phyloP scores from a whole-genome alignment of 2,113 vertebrate genomes.

The Myotis brandtii region DNA sequence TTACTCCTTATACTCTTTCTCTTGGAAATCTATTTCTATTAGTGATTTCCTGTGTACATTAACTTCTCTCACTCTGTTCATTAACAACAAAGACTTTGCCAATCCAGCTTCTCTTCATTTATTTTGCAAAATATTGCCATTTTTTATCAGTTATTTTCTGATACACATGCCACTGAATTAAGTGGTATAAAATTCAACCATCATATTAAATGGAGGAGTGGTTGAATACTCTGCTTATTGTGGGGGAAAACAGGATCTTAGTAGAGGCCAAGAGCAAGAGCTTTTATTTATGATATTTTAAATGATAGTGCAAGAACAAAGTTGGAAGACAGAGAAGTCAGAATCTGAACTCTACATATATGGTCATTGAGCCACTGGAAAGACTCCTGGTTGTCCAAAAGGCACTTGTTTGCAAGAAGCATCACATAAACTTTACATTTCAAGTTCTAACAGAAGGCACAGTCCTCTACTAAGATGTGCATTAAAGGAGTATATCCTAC shows the following conservation, averaged over 20 bases:
- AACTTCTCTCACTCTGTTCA: not conserved
- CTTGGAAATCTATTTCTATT: not conserved
- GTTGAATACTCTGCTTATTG: not conserved
- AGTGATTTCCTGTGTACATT: not conserved
- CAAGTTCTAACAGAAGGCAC: not conserved
- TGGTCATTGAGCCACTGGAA: not conserved
- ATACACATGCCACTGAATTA: not conserved
- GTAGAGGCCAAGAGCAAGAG: not conserved
- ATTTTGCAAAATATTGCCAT: not conserved
- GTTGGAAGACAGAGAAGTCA: not conserved
- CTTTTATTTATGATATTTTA: not conserved
- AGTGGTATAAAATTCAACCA: not conserved
- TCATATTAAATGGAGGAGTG: not conserved
- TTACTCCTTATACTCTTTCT: not conserved
- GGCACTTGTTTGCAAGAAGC: not conserved
- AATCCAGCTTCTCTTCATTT: not conserved
- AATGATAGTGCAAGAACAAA: not conserved
- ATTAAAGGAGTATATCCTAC: not conserved
- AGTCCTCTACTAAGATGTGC: not conserved
- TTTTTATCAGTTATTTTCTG: not conserved
- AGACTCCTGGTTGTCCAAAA: not conserved
- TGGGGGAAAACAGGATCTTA: not conserved
- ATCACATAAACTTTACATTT: not conserved
- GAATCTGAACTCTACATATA: not conserved
- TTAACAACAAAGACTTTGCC: not conserved